These are phyloP conservation scores for Laupala kohalensis DNA, from an alignment of 1,140 invertebrate species.

Conservation along the genomic window DNA sequence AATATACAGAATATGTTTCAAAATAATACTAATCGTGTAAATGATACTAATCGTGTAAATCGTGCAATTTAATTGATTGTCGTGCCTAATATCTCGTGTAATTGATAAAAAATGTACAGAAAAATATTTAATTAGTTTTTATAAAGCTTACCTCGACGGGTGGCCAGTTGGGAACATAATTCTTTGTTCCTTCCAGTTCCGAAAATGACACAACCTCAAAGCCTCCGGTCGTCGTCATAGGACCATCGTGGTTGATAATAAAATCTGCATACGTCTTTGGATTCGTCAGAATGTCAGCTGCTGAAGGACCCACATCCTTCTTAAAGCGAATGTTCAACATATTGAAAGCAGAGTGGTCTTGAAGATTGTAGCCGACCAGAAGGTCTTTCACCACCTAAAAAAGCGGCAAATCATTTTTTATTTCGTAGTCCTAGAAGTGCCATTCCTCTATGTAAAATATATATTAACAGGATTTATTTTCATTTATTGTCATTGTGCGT, in stretches of 20 bases:
- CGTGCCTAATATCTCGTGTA: too few species aligned
- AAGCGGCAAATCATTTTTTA: background rate
- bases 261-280: background rate
- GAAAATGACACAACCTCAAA: background rate
- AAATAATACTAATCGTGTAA: too few species aligned
- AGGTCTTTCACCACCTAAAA: background rate
- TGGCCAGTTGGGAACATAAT: background rate
- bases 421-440: too few species aligned
- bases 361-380: constrained; percentile 25
- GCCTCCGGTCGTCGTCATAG: background rate
- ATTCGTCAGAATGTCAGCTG: background rate
- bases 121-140: too few species aligned
- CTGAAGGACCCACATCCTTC: background rate
- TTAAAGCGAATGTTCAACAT: background rate
- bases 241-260: background rate
- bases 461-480: too few species aligned
- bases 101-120: too few species aligned
- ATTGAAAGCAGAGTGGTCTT: constrained; percentile 1
- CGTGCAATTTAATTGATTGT: too few species aligned
- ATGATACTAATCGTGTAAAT: too few species aligned
- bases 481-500: too few species aligned
- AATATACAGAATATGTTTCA: too few species aligned
- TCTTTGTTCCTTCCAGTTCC: background rate
- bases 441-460: too few species aligned
- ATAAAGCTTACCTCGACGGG: background rate